Evolutionary conservation across 2,888 invertebrate species (phyloP).

Genomic region (Drosophila greeni): DNA sequence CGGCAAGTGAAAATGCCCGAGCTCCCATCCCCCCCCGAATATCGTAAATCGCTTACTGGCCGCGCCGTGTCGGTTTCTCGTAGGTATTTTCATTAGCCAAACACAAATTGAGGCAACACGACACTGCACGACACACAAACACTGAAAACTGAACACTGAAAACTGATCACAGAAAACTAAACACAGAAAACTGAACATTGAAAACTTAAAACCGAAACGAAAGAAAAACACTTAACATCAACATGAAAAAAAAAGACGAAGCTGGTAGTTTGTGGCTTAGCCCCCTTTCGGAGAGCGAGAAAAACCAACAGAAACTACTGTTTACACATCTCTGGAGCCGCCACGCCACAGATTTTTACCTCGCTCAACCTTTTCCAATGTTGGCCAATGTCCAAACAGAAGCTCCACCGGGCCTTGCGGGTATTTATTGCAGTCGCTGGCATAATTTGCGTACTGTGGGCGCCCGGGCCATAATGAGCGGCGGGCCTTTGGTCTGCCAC

Average conservation of each 20-base stretch:
- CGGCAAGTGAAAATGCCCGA: constrained; percentile 23
- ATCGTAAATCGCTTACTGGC: constrained; percentile 40
- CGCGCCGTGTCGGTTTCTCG: constrained; percentile 8
- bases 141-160: not conserved
- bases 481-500: constrained; percentile 9
- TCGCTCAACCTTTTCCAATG: constrained; percentile 12
- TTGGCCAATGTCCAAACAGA: constrained; percentile 37
- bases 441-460: constrained; percentile 37
- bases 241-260: constrained; percentile 54
- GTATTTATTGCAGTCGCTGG: constrained; percentile 32
- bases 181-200: not conserved
- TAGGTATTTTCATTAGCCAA: constrained; percentile 66
- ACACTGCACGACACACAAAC: constrained; percentile 26
- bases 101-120: constrained; percentile 67
- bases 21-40: constrained; percentile 13
- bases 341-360: constrained; percentile 22
- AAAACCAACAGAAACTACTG: constrained; percentile 63
- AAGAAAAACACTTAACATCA: constrained; percentile 64
- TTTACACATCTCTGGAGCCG: constrained; percentile 40
- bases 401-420: constrained; percentile 7
- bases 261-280: not conserved
- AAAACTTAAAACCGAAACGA: constrained; percentile 19
- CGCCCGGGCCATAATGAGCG: constrained; percentile 19
- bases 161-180: not conserved
- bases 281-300: constrained; percentile 42